A percentile compares a stretch with the other conserved stretches of the same genome.
Evolutionary conservation across 2,113 vertebrate genomes (phyloP).

Genomic region (Pontoporia blainvillei): DNA sequence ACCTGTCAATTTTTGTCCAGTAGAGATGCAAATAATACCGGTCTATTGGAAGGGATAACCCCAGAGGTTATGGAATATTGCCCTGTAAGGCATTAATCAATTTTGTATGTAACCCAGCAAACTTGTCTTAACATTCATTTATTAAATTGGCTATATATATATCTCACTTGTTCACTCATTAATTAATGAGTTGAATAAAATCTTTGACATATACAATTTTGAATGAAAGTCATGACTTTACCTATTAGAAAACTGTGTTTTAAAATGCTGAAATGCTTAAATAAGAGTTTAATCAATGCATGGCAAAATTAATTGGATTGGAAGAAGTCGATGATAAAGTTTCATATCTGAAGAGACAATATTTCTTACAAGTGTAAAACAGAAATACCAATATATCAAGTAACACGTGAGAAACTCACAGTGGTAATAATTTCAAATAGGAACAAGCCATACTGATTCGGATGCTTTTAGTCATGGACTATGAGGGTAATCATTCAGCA

Average conservation of each 20-base stretch:
- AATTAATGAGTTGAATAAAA: conserved; percentile 26
- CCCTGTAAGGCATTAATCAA: conserved; percentile 18
- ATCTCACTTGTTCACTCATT: neutral
- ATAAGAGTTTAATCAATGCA: conserved; percentile 40
- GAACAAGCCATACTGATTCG: neutral
- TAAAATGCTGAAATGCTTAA: conserved; percentile 34
- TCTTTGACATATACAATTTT: neutral
- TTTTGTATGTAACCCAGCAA: neutral
- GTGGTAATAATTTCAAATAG: conserved; percentile 8
- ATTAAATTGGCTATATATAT: conserved; percentile 23
- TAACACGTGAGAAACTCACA: neutral
- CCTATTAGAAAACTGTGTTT: conserved; percentile 7
- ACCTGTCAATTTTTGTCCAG: conserved; percentile 7
- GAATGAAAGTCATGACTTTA: conserved; percentile 5
- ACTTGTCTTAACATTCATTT: conserved; percentile 27
- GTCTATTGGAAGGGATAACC: conserved; percentile 1
- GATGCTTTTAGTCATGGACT: neutral
- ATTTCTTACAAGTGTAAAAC: neutral
- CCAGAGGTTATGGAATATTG: conserved; percentile 25
- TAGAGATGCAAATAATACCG: conserved; percentile 1
- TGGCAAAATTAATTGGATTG: conserved; percentile 8
- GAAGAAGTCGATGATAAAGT: conserved; percentile 6
- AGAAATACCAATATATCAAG: conserved; percentile 24
- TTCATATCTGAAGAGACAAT: conserved; percentile 35
- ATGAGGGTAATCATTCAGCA: neutral